Base-by-base conservation (phyloP, 2,888 invertebrate species). In the Thymelicus acteon region DNA sequence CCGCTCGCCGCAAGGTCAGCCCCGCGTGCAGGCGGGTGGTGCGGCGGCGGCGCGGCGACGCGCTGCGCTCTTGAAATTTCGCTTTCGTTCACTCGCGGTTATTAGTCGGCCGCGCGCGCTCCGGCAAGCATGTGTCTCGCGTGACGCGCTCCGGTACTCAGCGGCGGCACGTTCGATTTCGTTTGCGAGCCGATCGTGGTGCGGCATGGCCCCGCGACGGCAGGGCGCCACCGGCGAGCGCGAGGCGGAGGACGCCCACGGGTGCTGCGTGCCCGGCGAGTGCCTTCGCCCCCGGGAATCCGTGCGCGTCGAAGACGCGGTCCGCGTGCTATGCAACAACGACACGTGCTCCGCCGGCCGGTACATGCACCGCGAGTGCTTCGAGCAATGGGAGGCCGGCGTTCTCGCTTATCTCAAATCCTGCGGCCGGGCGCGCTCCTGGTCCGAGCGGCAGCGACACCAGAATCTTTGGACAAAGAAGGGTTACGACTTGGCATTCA, bases 391-490 rank as follows among this genome's bases (percentile, higher is more conserved):
- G 98, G 98, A 99, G 91, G 96, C 96, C 87, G 95, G 96, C 49
- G 97, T 99, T 72, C 94, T 99, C 77, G 96, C 97, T 67, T 98
- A 97, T 84, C 94, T 99, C 73, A 97, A 98, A 88, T 97, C 97
- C 48, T 98, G 98, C 91, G 98, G 98, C 64, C 94, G 98, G 48
- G 98, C 98, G 5, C 95, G 98, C 31, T 97, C 97, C 77, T 99
- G 99, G 99, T 98, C 98, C 49, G 98, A 99, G 87, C 95, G 98
- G 72, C 99, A 99, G 88, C 95, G 98, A 40, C 96, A 97, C 80
- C 98, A 99, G 93, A 99, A 99, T 90, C 93, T 99, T 72, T 99
- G 99, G 99, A 98, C 98, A 71, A 99, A 99, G 91, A 98, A 98
- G 90, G 99, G 99, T 67, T 99, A 99, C 93, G 99, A 99, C 90